phyloP scores from a whole-genome alignment of 2,888 invertebrate genomes.

The Peribatodes rhomboidaria region DNA sequence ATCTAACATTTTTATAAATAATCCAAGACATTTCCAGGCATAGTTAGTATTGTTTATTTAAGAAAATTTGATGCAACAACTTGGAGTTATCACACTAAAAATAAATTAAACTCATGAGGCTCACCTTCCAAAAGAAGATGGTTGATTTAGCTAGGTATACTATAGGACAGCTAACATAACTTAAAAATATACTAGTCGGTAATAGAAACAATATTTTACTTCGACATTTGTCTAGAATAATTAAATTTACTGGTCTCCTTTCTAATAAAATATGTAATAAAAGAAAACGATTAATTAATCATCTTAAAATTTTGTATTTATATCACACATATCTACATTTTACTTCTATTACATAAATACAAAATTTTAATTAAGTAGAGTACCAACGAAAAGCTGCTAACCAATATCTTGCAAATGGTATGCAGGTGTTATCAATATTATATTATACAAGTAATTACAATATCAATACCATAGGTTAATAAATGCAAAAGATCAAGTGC shows the following conservation, averaged over 20 bases:
- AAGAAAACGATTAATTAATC: slow-evolving; percentile 81
- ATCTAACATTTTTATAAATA: slow-evolving; percentile 53
- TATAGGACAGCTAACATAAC: slow-evolving; percentile 79
- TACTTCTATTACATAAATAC: slow-evolving; percentile 87
- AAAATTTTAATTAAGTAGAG: slow-evolving; percentile 83
- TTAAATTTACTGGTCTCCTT: slow-evolving; percentile 79
- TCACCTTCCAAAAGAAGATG: slow-evolving; percentile 73
- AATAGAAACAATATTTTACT: slow-evolving; percentile 81
- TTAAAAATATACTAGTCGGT: slow-evolving; percentile 76
- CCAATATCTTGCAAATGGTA: slow-evolving; percentile 83
- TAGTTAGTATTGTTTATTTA: slow-evolving; percentile 85
- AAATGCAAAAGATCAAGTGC: slow-evolving; percentile 87
- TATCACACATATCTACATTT: slow-evolving; percentile 86
- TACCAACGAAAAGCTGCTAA: slow-evolving; percentile 85
- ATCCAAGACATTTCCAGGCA: slow-evolving; percentile 78
- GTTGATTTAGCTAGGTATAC: slow-evolving; percentile 75
- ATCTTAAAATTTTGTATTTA: slow-evolving; percentile 87
- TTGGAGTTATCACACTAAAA: slow-evolving; percentile 82
- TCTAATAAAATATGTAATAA: slow-evolving; percentile 79
- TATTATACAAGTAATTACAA: slow-evolving; percentile 87
- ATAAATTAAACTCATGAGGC: slow-evolving; percentile 82
- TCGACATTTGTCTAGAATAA: slow-evolving; percentile 75
- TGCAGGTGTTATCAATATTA: slow-evolving; percentile 82
- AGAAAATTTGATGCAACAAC: slow-evolving; percentile 83
- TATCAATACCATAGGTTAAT: slow-evolving; percentile 86